Base-by-base conservation (phyloP, 2,113 vertebrate species). In the Eupsittula cactorum region DNA sequence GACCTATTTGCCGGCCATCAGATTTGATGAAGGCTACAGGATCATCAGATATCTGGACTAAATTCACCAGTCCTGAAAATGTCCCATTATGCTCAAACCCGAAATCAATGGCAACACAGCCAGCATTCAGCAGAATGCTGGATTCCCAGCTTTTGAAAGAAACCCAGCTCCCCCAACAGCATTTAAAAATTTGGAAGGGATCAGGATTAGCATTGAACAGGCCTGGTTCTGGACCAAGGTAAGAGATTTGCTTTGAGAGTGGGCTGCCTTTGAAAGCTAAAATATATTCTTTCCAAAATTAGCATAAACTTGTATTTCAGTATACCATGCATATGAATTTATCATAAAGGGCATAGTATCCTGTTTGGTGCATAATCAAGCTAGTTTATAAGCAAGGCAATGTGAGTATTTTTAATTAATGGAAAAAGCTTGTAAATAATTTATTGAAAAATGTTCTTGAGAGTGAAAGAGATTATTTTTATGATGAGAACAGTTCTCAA, bases 321-420 rank as follows among this genome's bases (percentile, higher is more conserved):
- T 64, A 6, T 65, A 44, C 47, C 44, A 47, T 33, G 12, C 24
- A 67, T 37, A 33, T 46, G 35, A 5, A 49, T 91, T 84, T 71
- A 59, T 59, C 46, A 50, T 39, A 31, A 82, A 53, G 17, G 24
- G 13, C 0, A 0, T 53, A 35, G 16, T 55, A 50, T 67, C 27
- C 39, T 37, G 23, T 75, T 63, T 84, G 46, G 31, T 70, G 31
- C n/a, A 53, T 69, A 70, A 93, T 67, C 31, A 77, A 74, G 37
- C n/a, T 63, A 19, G 31, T 59, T 83, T 70, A 37, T 60, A 42
- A 79, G 47, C 35, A 82, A 29, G 37, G 11, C 71, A 84, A 69
- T 55, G 10, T 44, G 16, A 41, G 5, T 77, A 47, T 63, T 84
- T 93, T 92, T 82, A 7, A 79, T 86, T 82, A 75, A 46, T 68